Base-by-base conservation (phyloP, 2,888 invertebrate genomes). In the Perizoma affinitatum region DNA sequence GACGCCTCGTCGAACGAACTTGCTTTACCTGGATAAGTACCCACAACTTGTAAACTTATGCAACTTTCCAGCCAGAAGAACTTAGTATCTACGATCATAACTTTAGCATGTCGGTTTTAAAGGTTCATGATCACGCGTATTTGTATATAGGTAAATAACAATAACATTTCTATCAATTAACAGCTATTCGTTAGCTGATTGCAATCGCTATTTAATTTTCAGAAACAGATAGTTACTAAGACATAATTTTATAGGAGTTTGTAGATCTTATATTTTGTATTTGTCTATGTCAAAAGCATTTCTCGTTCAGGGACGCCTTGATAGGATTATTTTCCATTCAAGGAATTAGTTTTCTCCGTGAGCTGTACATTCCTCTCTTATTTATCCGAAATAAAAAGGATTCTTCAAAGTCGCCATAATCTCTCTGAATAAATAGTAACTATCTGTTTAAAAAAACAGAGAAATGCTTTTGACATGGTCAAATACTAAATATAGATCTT, bases 241-340 rank as follows among this genome's bases (percentile, higher is more conserved):
- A 2, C 22, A 22, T 22, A 2, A 1, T 22, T 22, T 22, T 22
- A 22, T 22, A 22, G 22, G 22, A 22, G 22, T 22, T 22, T 22
- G 22, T 22, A 48, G 48, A 34, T 40, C 43, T 11, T 41, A 53
- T 47, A 22, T 44, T 22, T 35, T 47, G 41, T 9, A 54, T 44
- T 36, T n/a, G 44, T 42, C 41, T 50, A 33, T 59, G 47, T 42
- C 57, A 54, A 57, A 61, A 46, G 48, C 51, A 47, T 54, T 49
- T 43, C 43, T 52, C 33, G 38, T 46, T 44, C 54, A 33, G 35
- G 36, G 53, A 8, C 41, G 45, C 36, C 58, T 54, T 58, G 49
- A 59, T 57, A 44, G 38, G 47, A 60, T 56, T 48, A 42, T 56
- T 60, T 51, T 33, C 53, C 35, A 56, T 63, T 55, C 10, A 42